Percentiles rank a stretch among this genome's conserved stretches.
Evolutionary conservation across 2,888 invertebrate genomes (phyloP).

Genomic region (Tolmerus cingulatus): DNA sequence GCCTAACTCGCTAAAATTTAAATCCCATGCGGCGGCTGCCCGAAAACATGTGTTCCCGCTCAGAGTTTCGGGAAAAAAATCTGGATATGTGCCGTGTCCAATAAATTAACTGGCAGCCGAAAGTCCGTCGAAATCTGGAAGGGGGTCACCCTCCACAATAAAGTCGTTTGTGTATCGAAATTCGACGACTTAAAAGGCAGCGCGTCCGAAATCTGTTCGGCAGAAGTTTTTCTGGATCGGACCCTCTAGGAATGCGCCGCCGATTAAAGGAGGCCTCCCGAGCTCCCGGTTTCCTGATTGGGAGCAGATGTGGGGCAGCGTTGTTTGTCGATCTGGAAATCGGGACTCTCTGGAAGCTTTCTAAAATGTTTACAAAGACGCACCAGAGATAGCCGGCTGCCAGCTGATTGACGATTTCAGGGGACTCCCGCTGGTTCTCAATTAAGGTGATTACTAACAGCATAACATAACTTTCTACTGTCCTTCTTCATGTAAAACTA

Average conservation of each 20-base stretch:
- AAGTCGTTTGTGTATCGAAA: constrained; percentile 19
- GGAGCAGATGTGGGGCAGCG: constrained; percentile 14
- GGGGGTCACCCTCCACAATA: constrained; percentile 20
- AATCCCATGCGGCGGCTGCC: background rate
- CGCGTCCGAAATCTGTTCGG: constrained; percentile 8
- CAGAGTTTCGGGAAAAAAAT: background rate
- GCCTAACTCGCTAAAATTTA: background rate
- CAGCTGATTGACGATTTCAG: background rate
- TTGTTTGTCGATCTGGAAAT: constrained; percentile 10
- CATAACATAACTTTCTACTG: too few species aligned
- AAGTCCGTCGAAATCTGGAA: constrained; percentile 17
- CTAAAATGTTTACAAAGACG: background rate
- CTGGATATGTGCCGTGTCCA: constrained; percentile 12
- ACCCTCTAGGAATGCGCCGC: background rate
- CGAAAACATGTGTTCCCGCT: constrained; percentile 21
- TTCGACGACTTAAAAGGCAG: constrained; percentile 19
- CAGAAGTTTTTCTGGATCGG: constrained; percentile 4
- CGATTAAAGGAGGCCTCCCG: background rate
- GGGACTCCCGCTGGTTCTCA: background rate
- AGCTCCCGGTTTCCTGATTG: background rate
- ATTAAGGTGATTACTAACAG: background rate
- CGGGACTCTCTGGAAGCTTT: background rate
- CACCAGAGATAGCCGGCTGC: background rate
- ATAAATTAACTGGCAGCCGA: constrained; percentile 30
- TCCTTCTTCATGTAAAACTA: too few species aligned